Evolutionary conservation across 2,888 invertebrate species (phyloP).

Genomic region (Arctia plantaginis): DNA sequence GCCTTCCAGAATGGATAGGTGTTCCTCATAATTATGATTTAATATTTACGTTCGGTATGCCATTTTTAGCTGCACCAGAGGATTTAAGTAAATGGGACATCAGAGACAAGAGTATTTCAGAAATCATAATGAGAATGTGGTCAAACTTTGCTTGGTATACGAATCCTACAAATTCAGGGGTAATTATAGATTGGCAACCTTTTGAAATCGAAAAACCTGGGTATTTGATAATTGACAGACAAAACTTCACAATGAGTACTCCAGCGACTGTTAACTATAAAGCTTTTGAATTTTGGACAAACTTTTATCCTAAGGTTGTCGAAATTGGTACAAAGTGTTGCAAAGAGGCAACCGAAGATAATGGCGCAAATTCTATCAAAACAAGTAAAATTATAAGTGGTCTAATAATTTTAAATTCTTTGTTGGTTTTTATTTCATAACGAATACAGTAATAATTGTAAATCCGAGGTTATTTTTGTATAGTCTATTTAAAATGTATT

Average conservation of each 20-base stretch:
- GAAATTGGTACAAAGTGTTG: slow-evolving; percentile 92
- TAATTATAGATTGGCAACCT: slow-evolving; percentile 91
- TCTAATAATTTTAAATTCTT: slow-evolving; percentile 63
- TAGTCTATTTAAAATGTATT: slow-evolving; percentile 77
- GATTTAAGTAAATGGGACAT: slow-evolving; percentile 90
- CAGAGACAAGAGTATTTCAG: slow-evolving; percentile 92
- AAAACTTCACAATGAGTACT: slow-evolving; percentile 91
- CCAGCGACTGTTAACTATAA: slow-evolving; percentile 90
- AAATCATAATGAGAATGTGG: slow-evolving; percentile 93
- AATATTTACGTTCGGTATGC: slow-evolving; percentile 93
- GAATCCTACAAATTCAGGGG: slow-evolving; percentile 90
- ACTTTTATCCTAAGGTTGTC: slow-evolving; percentile 92
- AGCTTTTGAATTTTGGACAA: slow-evolving; percentile 93
- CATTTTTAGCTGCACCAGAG: slow-evolving; percentile 88
- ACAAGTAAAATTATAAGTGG: slow-evolving; percentile 58
- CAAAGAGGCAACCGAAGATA: slow-evolving; percentile 85
- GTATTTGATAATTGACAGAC: slow-evolving; percentile 90
- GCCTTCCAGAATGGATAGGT: slow-evolving; percentile 91
- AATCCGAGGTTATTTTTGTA: slow-evolving; percentile 78
- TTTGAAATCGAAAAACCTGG: slow-evolving; percentile 89
- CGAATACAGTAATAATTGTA: slow-evolving; percentile 50
- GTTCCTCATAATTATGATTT: slow-evolving; percentile 94
- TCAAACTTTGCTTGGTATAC: slow-evolving; percentile 92
- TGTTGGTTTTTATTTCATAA: slow-evolving; percentile 69
- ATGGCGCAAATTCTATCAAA: slow-evolving; percentile 64